Percentiles rank a stretch among this genome's conserved stretches.
phyloP scores from a whole-genome alignment of 2,797 vertebrate species.

The Amniataba percoides region DNA sequence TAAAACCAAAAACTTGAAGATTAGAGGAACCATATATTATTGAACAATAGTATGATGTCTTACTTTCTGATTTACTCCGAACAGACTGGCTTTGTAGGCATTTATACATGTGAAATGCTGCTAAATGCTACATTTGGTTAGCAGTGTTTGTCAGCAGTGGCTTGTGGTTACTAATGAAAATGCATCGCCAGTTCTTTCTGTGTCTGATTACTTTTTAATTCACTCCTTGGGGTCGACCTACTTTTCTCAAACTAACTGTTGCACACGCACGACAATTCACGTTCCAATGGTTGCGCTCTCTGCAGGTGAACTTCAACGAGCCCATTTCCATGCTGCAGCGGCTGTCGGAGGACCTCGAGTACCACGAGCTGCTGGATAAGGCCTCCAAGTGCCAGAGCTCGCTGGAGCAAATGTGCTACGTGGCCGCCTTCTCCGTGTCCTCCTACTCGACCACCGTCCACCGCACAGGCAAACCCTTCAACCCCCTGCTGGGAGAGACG shows the following conservation, averaged over 20 bases:
- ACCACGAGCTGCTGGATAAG: slow-evolving; percentile 93
- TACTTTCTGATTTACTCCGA: too few relatives aligned
- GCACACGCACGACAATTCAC: not conserved
- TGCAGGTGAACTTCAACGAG: slow-evolving; percentile 97
- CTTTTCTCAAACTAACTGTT: not conserved
- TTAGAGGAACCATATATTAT: too few relatives aligned
- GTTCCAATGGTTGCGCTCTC: not conserved
- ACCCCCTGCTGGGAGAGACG: slow-evolving; percentile 95
- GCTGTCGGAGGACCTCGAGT: slow-evolving; percentile 95
- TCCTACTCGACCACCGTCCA: slow-evolving; percentile 97
- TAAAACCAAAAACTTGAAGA: too few relatives aligned
- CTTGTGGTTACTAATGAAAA: too few relatives aligned
- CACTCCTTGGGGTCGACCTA: not conserved
- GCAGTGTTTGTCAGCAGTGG: not conserved
- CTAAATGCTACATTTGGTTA: not conserved
- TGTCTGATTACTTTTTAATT: not conserved
- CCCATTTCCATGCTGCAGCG: slow-evolving; percentile 98
- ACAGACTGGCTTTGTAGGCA: too few relatives aligned
- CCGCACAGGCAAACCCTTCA: slow-evolving; percentile 98
- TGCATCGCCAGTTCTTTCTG: not conserved
- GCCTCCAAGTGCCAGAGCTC: slow-evolving; percentile 91
- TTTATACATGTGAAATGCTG: not conserved
- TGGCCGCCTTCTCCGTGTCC: slow-evolving; percentile 96
- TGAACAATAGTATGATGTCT: too few relatives aligned
- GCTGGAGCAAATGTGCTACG: slow-evolving; percentile 95